phyloP scores from a whole-genome alignment of 1,140 invertebrate species.

The Ceratitis capitata region DNA sequence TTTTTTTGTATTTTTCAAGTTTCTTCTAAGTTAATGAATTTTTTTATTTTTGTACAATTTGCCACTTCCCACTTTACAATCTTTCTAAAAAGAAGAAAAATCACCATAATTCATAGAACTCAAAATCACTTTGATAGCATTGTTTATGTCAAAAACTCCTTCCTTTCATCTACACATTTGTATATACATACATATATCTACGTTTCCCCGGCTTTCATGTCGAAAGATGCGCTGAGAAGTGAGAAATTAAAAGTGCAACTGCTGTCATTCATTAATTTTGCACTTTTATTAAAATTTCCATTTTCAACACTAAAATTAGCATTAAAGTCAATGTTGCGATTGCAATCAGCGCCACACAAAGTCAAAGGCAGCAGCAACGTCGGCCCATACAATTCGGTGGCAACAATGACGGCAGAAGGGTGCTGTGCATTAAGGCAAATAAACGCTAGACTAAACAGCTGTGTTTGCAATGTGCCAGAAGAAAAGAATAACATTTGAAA shows the following conservation, averaged over 20 bases:
- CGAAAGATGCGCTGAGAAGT: neutral
- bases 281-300: constrained; percentile 35
- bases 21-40: too few species aligned
- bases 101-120: neutral
- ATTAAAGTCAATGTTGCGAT: constrained; percentile 33
- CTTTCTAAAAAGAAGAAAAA: too few species aligned
- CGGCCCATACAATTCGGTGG: too few species aligned
- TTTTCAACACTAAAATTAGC: constrained; percentile 38
- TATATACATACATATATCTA: too few species aligned
- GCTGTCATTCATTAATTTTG: constrained; percentile 32
- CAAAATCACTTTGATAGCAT: neutral
- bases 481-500: constrained; percentile 22
- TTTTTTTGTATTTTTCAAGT: too few species aligned
- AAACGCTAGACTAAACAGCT: too few species aligned
- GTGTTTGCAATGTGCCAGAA: constrained; percentile 9
- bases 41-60: too few species aligned
- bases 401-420: neutral
- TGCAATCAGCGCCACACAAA: constrained; percentile 23
- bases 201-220: too few species aligned
- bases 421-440: neutral
- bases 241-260: constrained; percentile 11
- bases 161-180: neutral
- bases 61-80: too few species aligned
- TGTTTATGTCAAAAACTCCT: neutral
- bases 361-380: neutral